Evolutionary conservation across 2,888 invertebrate genomes (phyloP).

Genomic region (Caenorhabditis imperialis): DNA sequence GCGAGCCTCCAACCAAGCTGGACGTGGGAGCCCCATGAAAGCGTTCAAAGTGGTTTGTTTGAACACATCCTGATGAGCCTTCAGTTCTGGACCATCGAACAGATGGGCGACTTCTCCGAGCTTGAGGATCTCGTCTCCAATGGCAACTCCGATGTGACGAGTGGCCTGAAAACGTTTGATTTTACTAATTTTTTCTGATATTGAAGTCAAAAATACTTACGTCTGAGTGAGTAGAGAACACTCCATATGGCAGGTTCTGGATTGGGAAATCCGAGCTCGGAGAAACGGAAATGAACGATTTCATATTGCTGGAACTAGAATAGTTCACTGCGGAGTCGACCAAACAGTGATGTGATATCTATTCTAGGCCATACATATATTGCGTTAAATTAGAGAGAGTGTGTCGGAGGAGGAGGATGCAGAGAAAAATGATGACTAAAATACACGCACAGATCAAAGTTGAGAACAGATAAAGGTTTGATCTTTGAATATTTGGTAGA

Average conservation of each 20-base stretch:
- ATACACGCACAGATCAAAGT: slow-evolving; percentile 44
- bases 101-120: slow-evolving; percentile 86
- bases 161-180: slow-evolving; percentile 83
- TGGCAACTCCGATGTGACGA: slow-evolving; percentile 93
- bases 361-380: slow-evolving; percentile 14
- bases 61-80: slow-evolving; percentile 86
- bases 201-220: slow-evolving; percentile 40
- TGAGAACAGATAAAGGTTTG: slow-evolving; percentile 23
- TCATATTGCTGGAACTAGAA: slow-evolving; percentile 64
- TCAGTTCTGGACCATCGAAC: slow-evolving; percentile 86
- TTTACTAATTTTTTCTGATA: too few species aligned
- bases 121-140: slow-evolving; percentile 92
- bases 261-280: slow-evolving; percentile 89
- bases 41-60: slow-evolving; percentile 85
- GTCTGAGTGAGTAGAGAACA: slow-evolving; percentile 84
- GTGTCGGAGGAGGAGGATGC: neutral
- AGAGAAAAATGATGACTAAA: slow-evolving; percentile 5
- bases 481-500: slow-evolving; percentile 71
- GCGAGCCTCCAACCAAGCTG: slow-evolving; percentile 91
- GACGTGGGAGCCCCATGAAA: slow-evolving; percentile 89
- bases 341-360: slow-evolving; percentile 17
- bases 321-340: slow-evolving; percentile 2
- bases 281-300: slow-evolving; percentile 80
- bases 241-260: slow-evolving; percentile 95
- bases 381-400: slow-evolving; percentile 35